phyloP scores from a whole-genome alignment of 2,797 vertebrate species.

The Xyrichtys novacula region DNA sequence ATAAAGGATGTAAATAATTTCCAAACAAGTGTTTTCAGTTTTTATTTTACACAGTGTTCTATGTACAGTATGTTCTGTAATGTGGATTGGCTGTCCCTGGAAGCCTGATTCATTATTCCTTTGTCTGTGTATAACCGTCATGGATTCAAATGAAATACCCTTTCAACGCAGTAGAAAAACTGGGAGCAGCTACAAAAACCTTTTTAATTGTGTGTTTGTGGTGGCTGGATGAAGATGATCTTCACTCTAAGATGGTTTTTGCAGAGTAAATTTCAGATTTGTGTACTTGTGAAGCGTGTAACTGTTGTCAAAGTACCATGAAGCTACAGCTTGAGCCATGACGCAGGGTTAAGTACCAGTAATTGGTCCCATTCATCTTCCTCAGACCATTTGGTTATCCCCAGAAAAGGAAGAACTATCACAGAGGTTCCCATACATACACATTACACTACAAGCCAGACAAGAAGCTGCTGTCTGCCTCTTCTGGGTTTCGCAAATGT shows the following conservation, averaged over 20 bases:
- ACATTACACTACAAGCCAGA: slow-evolving; percentile 8
- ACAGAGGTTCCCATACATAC: slow-evolving; percentile 17
- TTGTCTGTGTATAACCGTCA: background rate
- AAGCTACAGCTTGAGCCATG: slow-evolving; percentile 29
- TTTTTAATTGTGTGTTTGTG: background rate
- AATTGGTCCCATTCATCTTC: slow-evolving; percentile 69
- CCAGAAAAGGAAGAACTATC: slow-evolving; percentile 37
- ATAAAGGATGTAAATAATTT: no score
- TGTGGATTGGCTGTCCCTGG: background rate
- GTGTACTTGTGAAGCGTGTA: slow-evolving; percentile 44
- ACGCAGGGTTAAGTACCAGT: slow-evolving; percentile 48
- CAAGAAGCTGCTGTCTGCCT: slow-evolving; percentile 24
- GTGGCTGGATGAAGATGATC: slow-evolving; percentile 26
- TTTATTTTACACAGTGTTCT: no score
- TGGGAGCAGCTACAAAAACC: background rate
- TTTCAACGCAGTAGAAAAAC: slow-evolving; percentile 4
- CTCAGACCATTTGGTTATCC: slow-evolving; percentile 55
- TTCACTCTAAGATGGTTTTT: slow-evolving; percentile 26
- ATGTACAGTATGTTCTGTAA: no score
- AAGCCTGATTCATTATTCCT: background rate
- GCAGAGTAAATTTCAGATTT: slow-evolving; percentile 43
- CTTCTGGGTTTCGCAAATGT: slow-evolving; percentile 36
- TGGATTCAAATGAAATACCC: slow-evolving; percentile 2
- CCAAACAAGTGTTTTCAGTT: no score
- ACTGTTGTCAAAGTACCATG: slow-evolving; percentile 48